Percentiles rank a stretch among this genome's conserved stretches.
phyloP scores from a whole-genome alignment of 2,797 vertebrate species.

The Darevskia mixta region DNA sequence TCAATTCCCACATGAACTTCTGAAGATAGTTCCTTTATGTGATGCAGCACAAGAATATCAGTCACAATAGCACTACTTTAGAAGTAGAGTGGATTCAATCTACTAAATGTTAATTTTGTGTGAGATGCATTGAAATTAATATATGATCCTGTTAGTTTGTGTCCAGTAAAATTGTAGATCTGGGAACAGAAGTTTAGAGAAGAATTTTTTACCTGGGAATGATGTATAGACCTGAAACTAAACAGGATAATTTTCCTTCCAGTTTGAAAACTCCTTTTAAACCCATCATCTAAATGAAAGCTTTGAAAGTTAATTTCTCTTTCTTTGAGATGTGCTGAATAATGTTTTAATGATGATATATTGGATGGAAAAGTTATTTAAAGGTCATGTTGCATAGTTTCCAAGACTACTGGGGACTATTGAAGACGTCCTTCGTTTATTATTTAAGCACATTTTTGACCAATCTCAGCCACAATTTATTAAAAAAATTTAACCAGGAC shows the following conservation, averaged over 20 bases:
- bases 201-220: constrained; percentile 56
- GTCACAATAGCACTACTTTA: constrained; percentile 27
- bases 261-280: constrained; percentile 47
- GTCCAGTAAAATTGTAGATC: constrained; percentile 43
- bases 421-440: constrained; percentile 5
- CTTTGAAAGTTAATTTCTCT: constrained; percentile 46
- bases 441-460: not conserved
- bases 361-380: constrained; percentile 42
- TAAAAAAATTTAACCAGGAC: too few relatives aligned
- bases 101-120: not conserved
- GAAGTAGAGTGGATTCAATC: constrained; percentile 26
- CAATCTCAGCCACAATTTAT: not conserved
- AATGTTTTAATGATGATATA: constrained; percentile 49
- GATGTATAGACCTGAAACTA: constrained; percentile 55
- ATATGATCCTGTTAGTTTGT: not conserved
- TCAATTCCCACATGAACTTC: not conserved
- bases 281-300: constrained; percentile 41
- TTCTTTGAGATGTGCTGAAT: constrained; percentile 38
- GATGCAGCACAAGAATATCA: not conserved
- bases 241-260: not conserved
- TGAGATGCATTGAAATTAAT: not conserved
- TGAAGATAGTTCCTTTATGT: not conserved
- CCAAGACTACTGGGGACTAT: constrained; percentile 5
- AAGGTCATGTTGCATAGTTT: constrained; percentile 33
- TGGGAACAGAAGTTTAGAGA: constrained; percentile 64